Conservation (phyloP, 1,140 invertebrate species). For the Drosophila kohkoa region DNA sequence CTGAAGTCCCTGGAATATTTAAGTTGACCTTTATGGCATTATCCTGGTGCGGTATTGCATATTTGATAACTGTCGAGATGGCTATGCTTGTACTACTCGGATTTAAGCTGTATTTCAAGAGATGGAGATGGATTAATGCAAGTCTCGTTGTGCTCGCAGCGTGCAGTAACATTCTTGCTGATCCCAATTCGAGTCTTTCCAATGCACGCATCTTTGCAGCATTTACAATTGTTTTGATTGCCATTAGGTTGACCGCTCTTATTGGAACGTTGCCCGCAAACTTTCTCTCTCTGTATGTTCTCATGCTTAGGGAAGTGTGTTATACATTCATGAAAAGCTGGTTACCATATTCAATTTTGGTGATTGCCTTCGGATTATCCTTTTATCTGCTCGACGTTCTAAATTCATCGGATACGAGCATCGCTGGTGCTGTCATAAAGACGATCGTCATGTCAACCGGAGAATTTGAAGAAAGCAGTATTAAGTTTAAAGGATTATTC, state of each 20-base stretch:
- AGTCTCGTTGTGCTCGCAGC: neutral
- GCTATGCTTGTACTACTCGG: constrained; percentile 85
- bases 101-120: constrained; percentile 81
- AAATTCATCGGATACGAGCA: constrained; percentile 86
- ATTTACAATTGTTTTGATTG: constrained; percentile 89
- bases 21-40: constrained; percentile 49
- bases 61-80: constrained; percentile 85
- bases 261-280: constrained; percentile 89
- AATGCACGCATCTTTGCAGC: constrained; percentile 86
- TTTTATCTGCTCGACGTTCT: constrained; percentile 88
- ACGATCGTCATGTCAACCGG: constrained; percentile 92
- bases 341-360: constrained; percentile 90
- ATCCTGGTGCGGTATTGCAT: constrained; percentile 85
- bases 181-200: neutral
- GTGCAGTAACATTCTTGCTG: neutral
- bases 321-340: constrained; percentile 91
- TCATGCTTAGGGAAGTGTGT: constrained; percentile 91
- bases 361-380: constrained; percentile 91
- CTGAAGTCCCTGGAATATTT: neutral
- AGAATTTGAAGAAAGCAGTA: constrained; percentile 90
- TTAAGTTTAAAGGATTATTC: constrained; percentile 86
- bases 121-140: neutral
- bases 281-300: constrained; percentile 89
- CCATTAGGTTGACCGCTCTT: constrained; percentile 89
- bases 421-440: constrained; percentile 89